Evolutionary conservation across 2,797 vertebrate species (phyloP), one percentile per base, ranked within the genome.

Genomic region (Corythornis leucogaster): DNA sequence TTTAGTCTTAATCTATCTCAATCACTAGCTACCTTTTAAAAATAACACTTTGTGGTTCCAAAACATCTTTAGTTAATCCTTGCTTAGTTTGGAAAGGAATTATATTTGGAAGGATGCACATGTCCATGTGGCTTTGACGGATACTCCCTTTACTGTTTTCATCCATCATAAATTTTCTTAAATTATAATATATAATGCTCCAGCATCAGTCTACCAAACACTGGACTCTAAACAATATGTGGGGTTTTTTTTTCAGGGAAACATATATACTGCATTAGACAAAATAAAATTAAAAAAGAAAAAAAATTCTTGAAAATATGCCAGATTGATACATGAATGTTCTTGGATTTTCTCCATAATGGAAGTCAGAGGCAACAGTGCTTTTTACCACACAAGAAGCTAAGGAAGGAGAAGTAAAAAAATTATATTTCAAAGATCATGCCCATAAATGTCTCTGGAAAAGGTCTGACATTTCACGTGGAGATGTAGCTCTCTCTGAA

Each of bases 21-120:
- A 62, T 90, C 90, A 93, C n/a, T 51, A 94, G 61, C 80, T 94
- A 94, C 77, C 66, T 95, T 93, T 95, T 87, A 90, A 94, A 96
- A 96, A 96, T 87, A 92, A 86, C 80, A 71, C 88, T 92, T 75
- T 94, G 80, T 94, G 90, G 93, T 95, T 96, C 81, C 91, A 93
- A 95, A 93, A 94, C 74, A 80, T 96, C 86, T 96, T 87, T 82
- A 77, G 40, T 86, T 95, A 95, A 94, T 94, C 84, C 79, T 95
- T 89, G 59, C 92, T 94, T 94, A 86, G 90, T 92, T 96, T 94
- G 80, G 77, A 94, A 94, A 91, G 68, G 75, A 89, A 91, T 94
- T 95, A 68, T 77, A 54, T 95, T 94, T 96, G 90, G 93, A 94
- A 96, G 59, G 57, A 95, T 92, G 80, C 77, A 95, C 54, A 76